Conservation (phyloP, 2,113 vertebrate species). For the Xiphophorus couchianus region DNA sequence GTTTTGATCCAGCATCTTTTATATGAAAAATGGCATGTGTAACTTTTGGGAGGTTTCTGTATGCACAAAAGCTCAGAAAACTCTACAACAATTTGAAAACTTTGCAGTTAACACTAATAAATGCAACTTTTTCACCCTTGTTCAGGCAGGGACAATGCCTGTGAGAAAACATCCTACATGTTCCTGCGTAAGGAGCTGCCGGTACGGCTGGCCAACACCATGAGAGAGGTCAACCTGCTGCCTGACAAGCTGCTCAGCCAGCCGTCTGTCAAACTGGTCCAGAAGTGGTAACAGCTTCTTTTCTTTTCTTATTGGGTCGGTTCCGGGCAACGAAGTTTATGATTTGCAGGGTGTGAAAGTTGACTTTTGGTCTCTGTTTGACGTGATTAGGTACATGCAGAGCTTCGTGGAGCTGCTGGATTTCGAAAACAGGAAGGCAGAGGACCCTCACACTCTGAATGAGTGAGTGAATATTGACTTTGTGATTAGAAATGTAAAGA, state of each 20-base stretch:
- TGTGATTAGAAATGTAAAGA: slow-evolving; percentile 13
- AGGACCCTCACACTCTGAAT: slow-evolving; percentile 87
- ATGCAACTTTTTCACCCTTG: neutral
- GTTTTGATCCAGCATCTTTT: neutral
- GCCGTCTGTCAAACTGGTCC: slow-evolving; percentile 89
- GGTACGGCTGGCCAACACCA: slow-evolving; percentile 93
- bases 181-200: slow-evolving; percentile 95
- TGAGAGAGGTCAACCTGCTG: slow-evolving; percentile 93
- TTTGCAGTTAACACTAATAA: neutral
- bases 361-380: slow-evolving; percentile 26
- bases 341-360: neutral
- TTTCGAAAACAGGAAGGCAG: slow-evolving; percentile 91
- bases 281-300: slow-evolving; percentile 86
- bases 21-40: neutral
- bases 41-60: neutral
- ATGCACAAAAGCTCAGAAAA: neutral
- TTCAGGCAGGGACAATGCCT: slow-evolving; percentile 92
- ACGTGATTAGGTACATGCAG: slow-evolving; percentile 91
- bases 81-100: neutral
- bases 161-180: slow-evolving; percentile 95
- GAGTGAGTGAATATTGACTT: slow-evolving; percentile 81
- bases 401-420: slow-evolving; percentile 94
- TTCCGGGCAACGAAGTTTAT: neutral
- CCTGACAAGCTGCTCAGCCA: slow-evolving; percentile 91
- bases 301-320: too few relatives aligned